Percentiles rank a stretch among this genome's conserved stretches.
Evolutionary conservation across 2,113 vertebrate genomes (phyloP).

Genomic region (Hyaena hyaena): DNA sequence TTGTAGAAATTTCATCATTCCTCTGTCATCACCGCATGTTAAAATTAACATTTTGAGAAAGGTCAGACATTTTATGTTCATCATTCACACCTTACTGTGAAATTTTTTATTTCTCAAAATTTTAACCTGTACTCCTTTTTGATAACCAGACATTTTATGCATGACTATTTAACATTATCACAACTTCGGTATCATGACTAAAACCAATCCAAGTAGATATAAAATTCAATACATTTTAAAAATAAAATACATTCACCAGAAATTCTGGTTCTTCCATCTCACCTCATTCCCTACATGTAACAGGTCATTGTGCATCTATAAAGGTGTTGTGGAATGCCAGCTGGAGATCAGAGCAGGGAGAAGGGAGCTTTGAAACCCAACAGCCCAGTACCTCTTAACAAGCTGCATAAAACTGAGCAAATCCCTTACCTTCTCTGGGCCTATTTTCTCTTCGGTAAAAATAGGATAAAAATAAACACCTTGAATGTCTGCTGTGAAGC

Average conservation of each 20-base stretch:
- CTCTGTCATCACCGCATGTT: not conserved
- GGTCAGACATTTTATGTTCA: not conserved
- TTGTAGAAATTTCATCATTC: not conserved
- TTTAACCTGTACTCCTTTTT: not conserved
- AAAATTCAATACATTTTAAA: not conserved
- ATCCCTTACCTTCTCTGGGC: conserved; percentile 19
- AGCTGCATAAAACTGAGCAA: conserved; percentile 46
- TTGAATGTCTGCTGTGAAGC: not conserved
- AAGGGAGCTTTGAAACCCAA: conserved; percentile 56
- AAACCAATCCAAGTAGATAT: conserved; percentile 19
- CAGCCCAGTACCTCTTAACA: conserved; percentile 36
- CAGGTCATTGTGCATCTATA: conserved; percentile 54
- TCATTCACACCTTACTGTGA: not conserved
- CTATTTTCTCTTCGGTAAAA: conserved; percentile 45
- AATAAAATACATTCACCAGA: not conserved
- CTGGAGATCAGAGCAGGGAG: conserved; percentile 31
- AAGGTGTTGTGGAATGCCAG: conserved; percentile 53
- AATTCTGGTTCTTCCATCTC: not conserved
- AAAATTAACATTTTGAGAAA: conserved; percentile 11
- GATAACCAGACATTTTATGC: not conserved
- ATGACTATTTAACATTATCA: conserved; percentile 20
- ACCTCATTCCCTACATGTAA: not conserved
- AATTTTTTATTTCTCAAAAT: not conserved
- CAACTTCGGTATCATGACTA: not conserved
- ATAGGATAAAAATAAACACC: conserved; percentile 60